A percentile compares a stretch with the other conserved stretches of the same genome.
phyloP scores from a whole-genome alignment of 1,140 invertebrate species.

The Thaumetopoea pityocampa region DNA sequence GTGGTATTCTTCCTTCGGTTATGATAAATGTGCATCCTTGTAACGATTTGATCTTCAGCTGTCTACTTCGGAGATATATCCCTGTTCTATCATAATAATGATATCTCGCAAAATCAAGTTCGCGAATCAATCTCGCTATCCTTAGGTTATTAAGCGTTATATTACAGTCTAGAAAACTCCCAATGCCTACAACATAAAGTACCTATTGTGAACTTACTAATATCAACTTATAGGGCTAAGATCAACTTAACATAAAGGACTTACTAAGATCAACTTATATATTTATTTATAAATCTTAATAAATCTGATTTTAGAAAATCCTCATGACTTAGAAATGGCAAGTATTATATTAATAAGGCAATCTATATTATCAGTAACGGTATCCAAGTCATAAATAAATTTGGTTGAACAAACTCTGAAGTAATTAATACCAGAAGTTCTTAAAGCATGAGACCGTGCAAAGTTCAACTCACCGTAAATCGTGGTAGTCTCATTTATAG shows the following conservation, averaged over 20 bases:
- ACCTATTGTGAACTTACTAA: background rate
- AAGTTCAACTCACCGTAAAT: slow-evolving; percentile 47
- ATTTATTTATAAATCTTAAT: slow-evolving; percentile 1
- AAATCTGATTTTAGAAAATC: too few relatives aligned
- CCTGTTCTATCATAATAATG: slow-evolving; percentile 80
- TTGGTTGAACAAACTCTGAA: too few relatives aligned
- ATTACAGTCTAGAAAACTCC: slow-evolving; percentile 83
- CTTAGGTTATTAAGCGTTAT: slow-evolving; percentile 81
- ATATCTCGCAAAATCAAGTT: slow-evolving; percentile 84
- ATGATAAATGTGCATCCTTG: slow-evolving; percentile 79
- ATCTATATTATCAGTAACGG: too few relatives aligned
- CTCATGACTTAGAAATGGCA: too few relatives aligned
- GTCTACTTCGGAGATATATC: slow-evolving; percentile 75
- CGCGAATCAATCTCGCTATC: slow-evolving; percentile 81
- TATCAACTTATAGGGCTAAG: too few relatives aligned
- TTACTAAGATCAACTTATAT: background rate
- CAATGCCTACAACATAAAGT: slow-evolving; percentile 74
- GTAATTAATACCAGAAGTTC: too few relatives aligned
- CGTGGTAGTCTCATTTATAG: slow-evolving; percentile 32
- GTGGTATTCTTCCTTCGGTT: slow-evolving; percentile 77
- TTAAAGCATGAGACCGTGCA: too few relatives aligned
- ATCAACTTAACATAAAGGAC: too few relatives aligned
- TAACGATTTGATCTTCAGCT: slow-evolving; percentile 74
- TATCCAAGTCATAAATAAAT: too few relatives aligned
- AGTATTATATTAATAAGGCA: too few relatives aligned